Base-by-base conservation (phyloP, 2,888 invertebrate genomes). In the Ypsolopha sequella region DNA sequence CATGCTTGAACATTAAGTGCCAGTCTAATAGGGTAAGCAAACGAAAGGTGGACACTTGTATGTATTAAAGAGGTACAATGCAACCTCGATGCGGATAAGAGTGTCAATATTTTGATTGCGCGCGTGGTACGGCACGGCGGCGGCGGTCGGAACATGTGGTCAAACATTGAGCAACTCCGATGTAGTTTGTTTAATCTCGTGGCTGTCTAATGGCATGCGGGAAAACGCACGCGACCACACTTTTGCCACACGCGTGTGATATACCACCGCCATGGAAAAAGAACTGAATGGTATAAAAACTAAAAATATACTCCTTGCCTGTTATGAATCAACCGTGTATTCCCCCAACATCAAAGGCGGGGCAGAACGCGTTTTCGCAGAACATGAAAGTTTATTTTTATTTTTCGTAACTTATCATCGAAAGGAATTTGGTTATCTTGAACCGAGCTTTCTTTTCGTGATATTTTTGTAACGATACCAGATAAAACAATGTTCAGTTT, bases 61-160 rank as follows among this genome's bases (percentile, higher is more conserved):
- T 70, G 60, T 67, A 69, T 76, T 67, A 71, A 72, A 80, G 73
- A 68, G 66, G 72, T 65, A 76, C 75, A 78, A 69, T 75, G 73
- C 70, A 71, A 67, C 68, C 64, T 68, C 72, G 63, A 73, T 74
- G 80, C 67, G 76, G 74, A 78, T 80, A 74, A 80, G 80, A 80
- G 80, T 68, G 76, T 82, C 80, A 85, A 86, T 86, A 85, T 86
- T 85, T 73, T 86, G 81, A 80, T 84, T 80, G 79, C 60, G 65
- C 79, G 77, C 76, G 78, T 76, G 81, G 73, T 75, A 38, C 7
- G 9, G 36, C 58, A n/a, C n/a, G n/a, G n/a, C n/a, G n/a, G n/a
- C 60, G 67, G 65, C 69, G 67, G 64, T 75, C 65, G 73, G 71
- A 77, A 81, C 82, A 82, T 81, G 76, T 81, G 85, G 76, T 77